Conservation (phyloP, 2,888 invertebrate species). For the Gortyna flavago region DNA sequence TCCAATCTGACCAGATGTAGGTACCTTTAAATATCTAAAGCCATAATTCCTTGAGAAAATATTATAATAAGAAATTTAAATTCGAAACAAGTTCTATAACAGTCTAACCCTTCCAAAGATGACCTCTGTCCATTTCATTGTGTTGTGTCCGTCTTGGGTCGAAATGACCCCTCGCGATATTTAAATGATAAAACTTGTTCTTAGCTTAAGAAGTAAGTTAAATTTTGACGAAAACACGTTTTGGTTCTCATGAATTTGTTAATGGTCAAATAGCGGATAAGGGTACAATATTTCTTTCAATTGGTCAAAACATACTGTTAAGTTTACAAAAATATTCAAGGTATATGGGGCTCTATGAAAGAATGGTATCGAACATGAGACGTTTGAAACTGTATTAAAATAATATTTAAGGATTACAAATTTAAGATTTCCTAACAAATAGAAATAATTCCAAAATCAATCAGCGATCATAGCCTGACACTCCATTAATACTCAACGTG, state of each 20-base stretch:
- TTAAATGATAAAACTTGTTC: constrained; percentile 61
- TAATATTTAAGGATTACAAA: neutral
- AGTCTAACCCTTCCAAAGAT: constrained; percentile 69
- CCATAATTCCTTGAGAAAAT: constrained; percentile 10
- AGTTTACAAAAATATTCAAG: neutral
- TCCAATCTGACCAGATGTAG: no score
- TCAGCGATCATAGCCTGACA: neutral
- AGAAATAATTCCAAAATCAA: neutral
- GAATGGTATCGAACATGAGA: neutral
- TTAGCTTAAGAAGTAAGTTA: constrained; percentile 31
- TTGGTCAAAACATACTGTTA: neutral
- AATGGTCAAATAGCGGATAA: constrained; percentile 26
- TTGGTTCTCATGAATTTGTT: constrained; percentile 51
- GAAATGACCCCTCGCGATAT: constrained; percentile 53
- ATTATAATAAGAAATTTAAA: constrained; percentile 42
- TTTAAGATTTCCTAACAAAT: neutral
- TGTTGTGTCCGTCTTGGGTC: constrained; percentile 43
- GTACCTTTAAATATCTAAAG: neutral
- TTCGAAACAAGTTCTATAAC: constrained; percentile 24
- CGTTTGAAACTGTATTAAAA: neutral
- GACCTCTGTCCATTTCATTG: constrained; percentile 72
- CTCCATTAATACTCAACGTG: neutral
- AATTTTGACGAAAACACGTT: constrained; percentile 51
- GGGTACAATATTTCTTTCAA: neutral
- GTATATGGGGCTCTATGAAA: neutral